Evolutionary conservation across 1,140 invertebrate species (phyloP).

Genomic region (Sycophila sp.): DNA sequence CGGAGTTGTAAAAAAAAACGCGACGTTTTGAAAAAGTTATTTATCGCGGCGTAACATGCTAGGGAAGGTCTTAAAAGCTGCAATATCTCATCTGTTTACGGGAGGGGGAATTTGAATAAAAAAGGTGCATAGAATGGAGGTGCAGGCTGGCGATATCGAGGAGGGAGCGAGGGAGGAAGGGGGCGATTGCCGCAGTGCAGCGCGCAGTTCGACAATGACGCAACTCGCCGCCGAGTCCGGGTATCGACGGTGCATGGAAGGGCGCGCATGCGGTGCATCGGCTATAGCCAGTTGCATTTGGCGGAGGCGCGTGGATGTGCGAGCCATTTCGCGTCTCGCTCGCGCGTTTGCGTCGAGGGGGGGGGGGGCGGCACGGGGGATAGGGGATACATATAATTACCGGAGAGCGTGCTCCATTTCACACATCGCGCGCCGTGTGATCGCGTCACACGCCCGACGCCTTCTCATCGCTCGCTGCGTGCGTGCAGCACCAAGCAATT

Average conservation of each 20-base stretch:
- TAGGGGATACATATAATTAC: conserved; percentile 65
- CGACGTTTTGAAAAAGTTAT: neutral
- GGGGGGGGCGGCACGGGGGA: conserved; percentile 17
- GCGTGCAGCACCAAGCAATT: conserved; percentile 45
- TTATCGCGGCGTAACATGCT: conserved; percentile 9
- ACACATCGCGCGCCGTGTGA: conserved; percentile 64
- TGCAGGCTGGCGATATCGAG: conserved; percentile 15
- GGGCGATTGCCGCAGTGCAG: conserved; percentile 27
- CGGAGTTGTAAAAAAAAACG: too few relatives aligned
- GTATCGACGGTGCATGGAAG: neutral
- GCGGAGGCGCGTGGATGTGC: neutral
- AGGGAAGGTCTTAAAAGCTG: neutral
- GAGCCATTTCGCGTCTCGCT: neutral
- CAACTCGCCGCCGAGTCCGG: conserved; percentile 6
- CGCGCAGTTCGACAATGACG: conserved; percentile 37
- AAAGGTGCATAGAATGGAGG: conserved; percentile 7
- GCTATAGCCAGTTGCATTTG: neutral
- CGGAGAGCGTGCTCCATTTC: conserved; percentile 62
- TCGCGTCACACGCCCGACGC: conserved; percentile 63
- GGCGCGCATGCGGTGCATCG: conserved; percentile 12
- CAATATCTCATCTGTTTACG: conserved; percentile 22
- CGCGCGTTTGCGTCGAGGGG: neutral
- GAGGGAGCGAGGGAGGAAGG: neutral
- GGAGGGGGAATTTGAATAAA: conserved; percentile 18
- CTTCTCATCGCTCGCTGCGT: conserved; percentile 44